Percentiles rank a stretch among this genome's conserved stretches.
phyloP scores from a whole-genome alignment of 2,888 invertebrate species.

The Chouioia cunea region DNA sequence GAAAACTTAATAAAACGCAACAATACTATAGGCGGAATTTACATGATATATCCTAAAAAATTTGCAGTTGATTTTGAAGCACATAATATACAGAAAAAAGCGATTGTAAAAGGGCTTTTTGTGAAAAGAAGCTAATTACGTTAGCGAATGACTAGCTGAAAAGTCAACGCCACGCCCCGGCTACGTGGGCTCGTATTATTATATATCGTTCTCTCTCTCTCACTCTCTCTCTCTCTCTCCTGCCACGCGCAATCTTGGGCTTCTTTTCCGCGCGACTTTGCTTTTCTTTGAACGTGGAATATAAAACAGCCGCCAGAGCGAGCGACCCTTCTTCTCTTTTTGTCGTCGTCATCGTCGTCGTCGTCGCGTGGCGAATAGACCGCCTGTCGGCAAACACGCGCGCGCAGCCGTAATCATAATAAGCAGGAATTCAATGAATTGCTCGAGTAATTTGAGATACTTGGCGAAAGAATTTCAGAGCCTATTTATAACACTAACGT shows the following conservation, averaged over 20 bases:
- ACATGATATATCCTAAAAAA: background rate
- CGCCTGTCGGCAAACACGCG: background rate
- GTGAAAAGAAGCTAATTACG: constrained; percentile 56
- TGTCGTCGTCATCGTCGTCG: constrained; percentile 38
- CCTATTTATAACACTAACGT: background rate
- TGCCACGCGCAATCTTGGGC: constrained; percentile 4
- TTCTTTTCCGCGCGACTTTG: constrained; percentile 38
- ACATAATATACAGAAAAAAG: too few relatives aligned
- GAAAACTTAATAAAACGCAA: too few relatives aligned
- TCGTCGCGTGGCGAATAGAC: constrained; percentile 6
- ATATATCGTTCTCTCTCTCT: constrained; percentile 40
- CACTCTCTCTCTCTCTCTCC: too few relatives aligned
- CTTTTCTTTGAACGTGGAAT: constrained; percentile 53
- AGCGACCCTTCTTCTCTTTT: constrained; percentile 12
- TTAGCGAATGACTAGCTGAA: constrained; percentile 57
- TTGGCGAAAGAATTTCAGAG: constrained; percentile 17
- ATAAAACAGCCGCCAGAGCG: constrained; percentile 53
- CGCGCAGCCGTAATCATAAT: background rate
- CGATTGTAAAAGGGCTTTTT: too few relatives aligned
- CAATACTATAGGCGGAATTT: constrained; percentile 13
- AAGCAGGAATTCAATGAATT: too few relatives aligned
- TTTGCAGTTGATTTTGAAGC: too few relatives aligned
- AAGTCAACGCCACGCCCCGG: constrained; percentile 48
- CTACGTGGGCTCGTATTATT: constrained; percentile 55
- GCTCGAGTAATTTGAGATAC: too few relatives aligned